Conservation (phyloP, 2,888 invertebrate genomes). For the Mesorhabditis spiculigera region DNA sequence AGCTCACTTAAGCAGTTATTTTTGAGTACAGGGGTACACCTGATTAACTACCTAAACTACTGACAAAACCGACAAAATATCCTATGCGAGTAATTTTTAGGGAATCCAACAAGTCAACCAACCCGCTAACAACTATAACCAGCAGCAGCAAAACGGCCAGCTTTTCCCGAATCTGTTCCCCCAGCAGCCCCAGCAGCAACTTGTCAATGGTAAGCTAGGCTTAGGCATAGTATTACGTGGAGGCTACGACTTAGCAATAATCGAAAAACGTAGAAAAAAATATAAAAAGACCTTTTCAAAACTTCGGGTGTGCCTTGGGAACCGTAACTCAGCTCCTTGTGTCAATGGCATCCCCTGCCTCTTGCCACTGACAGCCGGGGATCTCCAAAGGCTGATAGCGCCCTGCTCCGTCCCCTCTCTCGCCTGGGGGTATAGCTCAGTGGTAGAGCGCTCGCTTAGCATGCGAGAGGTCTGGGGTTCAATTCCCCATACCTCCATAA, state of each 20-base stretch:
- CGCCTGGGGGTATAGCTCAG: conserved; percentile 33
- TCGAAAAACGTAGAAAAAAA: neutral
- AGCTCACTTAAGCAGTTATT: too few relatives aligned
- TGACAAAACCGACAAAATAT: too few relatives aligned
- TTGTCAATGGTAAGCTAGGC: neutral
- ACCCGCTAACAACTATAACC: neutral
- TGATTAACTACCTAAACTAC: too few relatives aligned
- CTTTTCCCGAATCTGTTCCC: neutral
- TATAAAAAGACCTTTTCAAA: neutral
- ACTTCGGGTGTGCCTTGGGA: neutral
- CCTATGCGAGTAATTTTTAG: too few relatives aligned
- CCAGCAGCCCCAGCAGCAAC: neutral
- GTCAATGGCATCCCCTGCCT: too few relatives aligned
- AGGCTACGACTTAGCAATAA: too few relatives aligned
- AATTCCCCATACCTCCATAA: conserved; percentile 31
- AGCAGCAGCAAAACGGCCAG: conserved; percentile 1
- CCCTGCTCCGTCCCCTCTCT: neutral
- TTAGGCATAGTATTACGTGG: neutral
- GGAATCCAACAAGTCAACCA: too few relatives aligned
- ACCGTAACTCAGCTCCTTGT: neutral
- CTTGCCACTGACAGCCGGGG: too few relatives aligned
- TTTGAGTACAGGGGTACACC: too few relatives aligned
- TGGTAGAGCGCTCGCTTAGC: conserved; percentile 40
- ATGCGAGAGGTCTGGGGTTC: conserved; percentile 37
- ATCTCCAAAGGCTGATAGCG: too few relatives aligned